These are phyloP conservation scores for Lordiphosa collinella DNA, from an alignment of 1,140 invertebrate genomes.

Conservation along the genomic window DNA sequence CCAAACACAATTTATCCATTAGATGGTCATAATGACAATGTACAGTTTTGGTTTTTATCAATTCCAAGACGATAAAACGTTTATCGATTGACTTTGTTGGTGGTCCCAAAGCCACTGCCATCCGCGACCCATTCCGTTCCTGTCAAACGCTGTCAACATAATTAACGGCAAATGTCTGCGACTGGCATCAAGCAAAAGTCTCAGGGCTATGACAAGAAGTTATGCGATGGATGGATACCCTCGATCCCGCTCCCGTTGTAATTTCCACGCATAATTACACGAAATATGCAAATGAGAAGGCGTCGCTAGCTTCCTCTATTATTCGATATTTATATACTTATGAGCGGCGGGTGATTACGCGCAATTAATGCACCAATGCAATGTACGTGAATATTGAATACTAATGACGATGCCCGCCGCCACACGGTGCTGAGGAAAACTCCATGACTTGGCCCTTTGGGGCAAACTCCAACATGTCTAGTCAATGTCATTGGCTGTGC, in stretches of 20 bases:
- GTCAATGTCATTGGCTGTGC: constrained; percentile 51
- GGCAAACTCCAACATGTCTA: constrained; percentile 30
- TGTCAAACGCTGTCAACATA: constrained; percentile 63
- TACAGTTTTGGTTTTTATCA: constrained; percentile 52
- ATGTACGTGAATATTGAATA: constrained; percentile 55
- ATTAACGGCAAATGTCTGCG: constrained; percentile 68
- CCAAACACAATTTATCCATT: constrained; percentile 69
- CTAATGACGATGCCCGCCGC: constrained; percentile 48
- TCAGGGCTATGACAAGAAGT: constrained; percentile 59
- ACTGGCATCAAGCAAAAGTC: constrained; percentile 49
- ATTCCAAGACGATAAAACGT: no score
- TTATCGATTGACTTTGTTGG: constrained; percentile 63
- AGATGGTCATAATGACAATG: constrained; percentile 38
- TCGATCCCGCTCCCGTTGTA: constrained; percentile 25
- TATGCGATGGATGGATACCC: constrained; percentile 34
- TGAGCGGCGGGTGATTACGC: constrained; percentile 57
- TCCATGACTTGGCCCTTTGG: constrained; percentile 36
- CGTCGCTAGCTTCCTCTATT: constrained; percentile 37
- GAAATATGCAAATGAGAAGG: constrained; percentile 70
- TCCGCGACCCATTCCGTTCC: not conserved
- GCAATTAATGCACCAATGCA: constrained; percentile 75
- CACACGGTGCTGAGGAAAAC: constrained; percentile 42
- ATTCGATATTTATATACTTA: constrained; percentile 13
- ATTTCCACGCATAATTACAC: constrained; percentile 74
- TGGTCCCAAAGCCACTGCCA: constrained; percentile 22